Evolutionary conservation across 2,113 vertebrate species (phyloP), one percentile per base, ranked within the genome.

Genomic region (Aphelocoma coerulescens): DNA sequence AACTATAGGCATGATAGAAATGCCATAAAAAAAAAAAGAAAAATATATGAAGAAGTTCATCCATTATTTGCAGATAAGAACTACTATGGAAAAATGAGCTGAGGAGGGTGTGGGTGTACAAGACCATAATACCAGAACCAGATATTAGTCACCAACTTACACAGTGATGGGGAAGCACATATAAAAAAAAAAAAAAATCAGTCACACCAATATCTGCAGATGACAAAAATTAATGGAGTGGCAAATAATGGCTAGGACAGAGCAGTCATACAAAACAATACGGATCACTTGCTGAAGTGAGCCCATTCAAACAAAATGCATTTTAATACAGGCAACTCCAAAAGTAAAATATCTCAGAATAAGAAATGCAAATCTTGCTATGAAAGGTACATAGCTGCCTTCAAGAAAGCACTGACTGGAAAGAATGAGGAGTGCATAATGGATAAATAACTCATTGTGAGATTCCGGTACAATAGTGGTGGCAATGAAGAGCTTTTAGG

Each of bases 231-330:
- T 85, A 94, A 95, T 89, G 86, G 83, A 94, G 74, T 94, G 69
- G 91, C 69, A 96, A 95, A 93, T 79, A 91, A 89, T 37, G 32
- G 93, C 87, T 85, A 57, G 77, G 91, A 93, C 91, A 88, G 91
- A 89, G 95, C 95, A 95, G 91, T 94, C 89, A 87, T 3, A 95
- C 74, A 93, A 91, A 95, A 95, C 93, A 95, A 91, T 79, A 82
- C 35, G 71, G 89, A 95, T 95, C 91, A 93, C 87, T 87, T 28
- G 4, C 80, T 95, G 54, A 95, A 94, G 41, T 85, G 77, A 96
- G 81, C 89, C 87, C 81, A 93, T 93, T 94, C 94, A 93, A 89
- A 96, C 77, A 82, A 82, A 94, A 94, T 43, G 89, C 62, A 88
- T 85, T 95, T 76, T 85, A 94, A 92, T 79, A 62, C 39, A 43